phyloP scores from a whole-genome alignment of 30 jellyfish, hydroid and myxozoan species.

The Turritopsis dohrnii region DNA sequence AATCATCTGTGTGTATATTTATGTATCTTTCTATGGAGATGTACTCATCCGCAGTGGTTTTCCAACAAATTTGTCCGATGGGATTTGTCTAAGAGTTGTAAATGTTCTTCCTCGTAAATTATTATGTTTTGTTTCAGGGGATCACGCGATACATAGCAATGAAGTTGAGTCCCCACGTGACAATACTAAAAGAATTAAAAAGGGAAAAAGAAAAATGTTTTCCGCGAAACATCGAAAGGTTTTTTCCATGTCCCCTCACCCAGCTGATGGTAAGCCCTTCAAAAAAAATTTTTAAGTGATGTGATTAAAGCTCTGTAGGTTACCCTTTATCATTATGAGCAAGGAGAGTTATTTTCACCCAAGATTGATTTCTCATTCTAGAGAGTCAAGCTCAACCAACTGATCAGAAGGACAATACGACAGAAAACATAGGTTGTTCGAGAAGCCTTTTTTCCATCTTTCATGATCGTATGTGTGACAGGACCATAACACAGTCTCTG shows the following conservation, averaged over 20 bases:
- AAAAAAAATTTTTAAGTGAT: no score
- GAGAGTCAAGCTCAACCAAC: not conserved
- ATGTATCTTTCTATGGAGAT: no score
- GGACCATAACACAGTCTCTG: no score
- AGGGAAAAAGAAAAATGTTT: not conserved
- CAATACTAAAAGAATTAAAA: not conserved
- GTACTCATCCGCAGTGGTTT: no score
- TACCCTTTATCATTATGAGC: not conserved
- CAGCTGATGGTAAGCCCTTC: not conserved
- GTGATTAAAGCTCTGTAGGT: no score
- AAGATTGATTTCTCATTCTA: not conserved
- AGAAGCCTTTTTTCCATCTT: not conserved
- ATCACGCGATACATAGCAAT: not conserved
- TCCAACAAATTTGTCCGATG: no score
- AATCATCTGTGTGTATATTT: no score
- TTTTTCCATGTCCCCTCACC: not conserved
- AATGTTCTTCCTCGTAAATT: no score
- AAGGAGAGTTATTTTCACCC: not conserved
- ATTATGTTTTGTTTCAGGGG: not conserved
- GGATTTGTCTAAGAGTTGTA: no score
- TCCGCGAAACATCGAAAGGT: not conserved
- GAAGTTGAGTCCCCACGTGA: not conserved
- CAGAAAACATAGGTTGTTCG: not conserved
- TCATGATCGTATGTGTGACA: not conserved
- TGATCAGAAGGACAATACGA: not conserved